Conservation (phyloP, 2,113 vertebrate genomes). For the Perccottus glenii region DNA sequence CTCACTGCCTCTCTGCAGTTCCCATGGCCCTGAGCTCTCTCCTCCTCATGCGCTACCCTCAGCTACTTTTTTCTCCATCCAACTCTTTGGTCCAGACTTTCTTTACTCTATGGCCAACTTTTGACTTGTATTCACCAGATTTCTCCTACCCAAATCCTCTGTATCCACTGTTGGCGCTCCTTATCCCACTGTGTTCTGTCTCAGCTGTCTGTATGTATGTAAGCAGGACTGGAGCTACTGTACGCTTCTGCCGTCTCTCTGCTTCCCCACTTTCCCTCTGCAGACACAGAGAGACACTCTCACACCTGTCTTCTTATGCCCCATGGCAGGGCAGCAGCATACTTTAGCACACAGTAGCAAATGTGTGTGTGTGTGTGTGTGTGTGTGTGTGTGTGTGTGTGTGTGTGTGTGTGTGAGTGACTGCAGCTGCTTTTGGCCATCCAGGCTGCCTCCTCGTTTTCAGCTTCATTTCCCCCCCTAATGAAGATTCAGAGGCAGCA, state of each 20-base stretch:
- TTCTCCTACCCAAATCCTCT: slow-evolving; percentile 31
- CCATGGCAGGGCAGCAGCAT: slow-evolving; percentile 43
- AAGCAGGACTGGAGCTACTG: slow-evolving; percentile 20
- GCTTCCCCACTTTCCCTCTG: slow-evolving; percentile 10
- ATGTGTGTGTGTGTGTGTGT: slow-evolving; percentile 51
- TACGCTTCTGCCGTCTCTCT: slow-evolving; percentile 21
- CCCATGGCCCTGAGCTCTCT: slow-evolving; percentile 25
- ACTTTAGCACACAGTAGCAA: slow-evolving; percentile 44
- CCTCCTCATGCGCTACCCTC: slow-evolving; percentile 26
- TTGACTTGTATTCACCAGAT: slow-evolving; percentile 25
- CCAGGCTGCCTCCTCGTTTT: slow-evolving; percentile 81
- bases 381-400: slow-evolving; percentile 42
- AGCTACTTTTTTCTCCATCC: slow-evolving; percentile 20
- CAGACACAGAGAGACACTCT: slow-evolving; percentile 17
- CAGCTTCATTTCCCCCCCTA: slow-evolving; percentile 83
- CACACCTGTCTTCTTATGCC: slow-evolving; percentile 51
- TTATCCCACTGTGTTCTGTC: slow-evolving; percentile 22
- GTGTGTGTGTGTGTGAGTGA: slow-evolving; percentile 52
- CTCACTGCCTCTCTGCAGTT: slow-evolving; percentile 16
- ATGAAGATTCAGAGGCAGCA: slow-evolving; percentile 83
- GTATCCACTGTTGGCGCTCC: slow-evolving; percentile 17
- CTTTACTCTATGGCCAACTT: slow-evolving; percentile 18
- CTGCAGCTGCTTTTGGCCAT: slow-evolving; percentile 80
- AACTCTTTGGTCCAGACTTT: slow-evolving; percentile 35
- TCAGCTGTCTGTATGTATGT: slow-evolving; percentile 19